These are phyloP conservation scores for Ceraclea dissimilis DNA, from an alignment of 2,888 invertebrate species.

Conservation along the genomic window DNA sequence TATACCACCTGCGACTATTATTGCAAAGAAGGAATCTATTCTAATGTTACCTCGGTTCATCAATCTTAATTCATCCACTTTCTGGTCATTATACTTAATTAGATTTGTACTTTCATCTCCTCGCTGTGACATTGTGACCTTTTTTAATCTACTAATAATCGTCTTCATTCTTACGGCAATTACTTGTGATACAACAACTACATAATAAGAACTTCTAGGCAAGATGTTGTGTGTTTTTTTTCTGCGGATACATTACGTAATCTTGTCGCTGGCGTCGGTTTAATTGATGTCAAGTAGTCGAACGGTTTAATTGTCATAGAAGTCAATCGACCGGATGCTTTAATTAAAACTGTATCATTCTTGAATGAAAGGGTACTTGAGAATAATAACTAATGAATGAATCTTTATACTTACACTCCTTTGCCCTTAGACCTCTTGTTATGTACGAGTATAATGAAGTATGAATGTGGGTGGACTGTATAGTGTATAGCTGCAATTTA, in stretches of 20 bases:
- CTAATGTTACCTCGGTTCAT: no score
- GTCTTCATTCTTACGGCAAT: no score
- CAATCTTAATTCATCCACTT: not conserved
- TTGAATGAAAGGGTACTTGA: no score
- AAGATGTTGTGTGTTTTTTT: not conserved
- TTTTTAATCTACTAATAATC: not conserved
- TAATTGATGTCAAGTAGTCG: not conserved
- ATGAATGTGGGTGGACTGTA: no score
- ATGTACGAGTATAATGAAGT: no score
- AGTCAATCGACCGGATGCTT: conserved; percentile 23
- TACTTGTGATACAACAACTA: not conserved
- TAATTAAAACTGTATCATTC: conserved; percentile 10
- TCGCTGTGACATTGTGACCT: not conserved
- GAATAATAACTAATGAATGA: no score
- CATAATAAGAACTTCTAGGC: no score
- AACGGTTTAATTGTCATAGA: not conserved
- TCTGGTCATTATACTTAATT: not conserved
- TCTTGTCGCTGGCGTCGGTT: not conserved
- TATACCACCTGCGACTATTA: no score
- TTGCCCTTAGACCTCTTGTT: no score
- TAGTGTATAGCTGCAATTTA: no score
- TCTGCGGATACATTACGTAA: not conserved
- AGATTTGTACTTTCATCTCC: not conserved
- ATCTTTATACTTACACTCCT: no score
- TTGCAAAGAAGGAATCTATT: no score